These are phyloP conservation scores for Drosophila planitibia DNA, from an alignment of 2,888 invertebrate species.

Conservation along the genomic window DNA sequence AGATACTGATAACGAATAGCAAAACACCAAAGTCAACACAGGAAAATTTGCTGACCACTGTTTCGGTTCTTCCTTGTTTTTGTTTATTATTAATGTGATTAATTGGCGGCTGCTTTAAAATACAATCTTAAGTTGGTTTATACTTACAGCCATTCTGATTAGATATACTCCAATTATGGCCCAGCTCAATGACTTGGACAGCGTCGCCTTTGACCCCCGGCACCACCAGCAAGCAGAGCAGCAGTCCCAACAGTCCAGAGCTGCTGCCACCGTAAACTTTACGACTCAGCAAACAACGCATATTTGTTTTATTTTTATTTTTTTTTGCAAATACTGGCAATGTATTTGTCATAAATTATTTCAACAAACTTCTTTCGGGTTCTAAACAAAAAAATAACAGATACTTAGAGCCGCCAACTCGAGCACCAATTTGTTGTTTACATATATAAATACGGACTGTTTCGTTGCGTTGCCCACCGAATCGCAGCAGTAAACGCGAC, in stretches of 20 bases:
- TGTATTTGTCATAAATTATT: conserved; percentile 15
- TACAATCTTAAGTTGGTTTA: not conserved
- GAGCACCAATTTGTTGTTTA: conserved; percentile 7
- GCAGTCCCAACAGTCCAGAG: conserved; percentile 1
- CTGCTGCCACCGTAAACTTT: conserved; percentile 4
- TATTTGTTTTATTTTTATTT: conserved; percentile 15
- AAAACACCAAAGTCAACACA: conserved; percentile 7
- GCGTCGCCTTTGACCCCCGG: conserved; percentile 55
- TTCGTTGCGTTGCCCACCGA: conserved; percentile 21
- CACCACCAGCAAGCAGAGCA: conserved; percentile 28
- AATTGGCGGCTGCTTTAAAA: conserved; percentile 8
- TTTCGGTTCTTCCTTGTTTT: conserved; percentile 26
- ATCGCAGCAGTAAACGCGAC: conserved; percentile 42
- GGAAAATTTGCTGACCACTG: not conserved
- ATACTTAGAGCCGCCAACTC: conserved; percentile 15
- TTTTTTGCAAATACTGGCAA: not conserved
- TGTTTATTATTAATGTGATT: conserved; percentile 14
- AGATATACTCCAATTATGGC: conserved; percentile 67
- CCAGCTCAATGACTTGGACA: conserved; percentile 70
- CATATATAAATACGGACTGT: conserved; percentile 22
- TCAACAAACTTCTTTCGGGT: conserved; percentile 29
- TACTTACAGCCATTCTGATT: conserved; percentile 81
- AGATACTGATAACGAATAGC: conserved; percentile 4
- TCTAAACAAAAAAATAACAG: conserved; percentile 25
- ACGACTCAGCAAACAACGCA: not conserved